Conservation (phyloP, 2,113 vertebrate species). For the Ciconia stormi region DNA sequence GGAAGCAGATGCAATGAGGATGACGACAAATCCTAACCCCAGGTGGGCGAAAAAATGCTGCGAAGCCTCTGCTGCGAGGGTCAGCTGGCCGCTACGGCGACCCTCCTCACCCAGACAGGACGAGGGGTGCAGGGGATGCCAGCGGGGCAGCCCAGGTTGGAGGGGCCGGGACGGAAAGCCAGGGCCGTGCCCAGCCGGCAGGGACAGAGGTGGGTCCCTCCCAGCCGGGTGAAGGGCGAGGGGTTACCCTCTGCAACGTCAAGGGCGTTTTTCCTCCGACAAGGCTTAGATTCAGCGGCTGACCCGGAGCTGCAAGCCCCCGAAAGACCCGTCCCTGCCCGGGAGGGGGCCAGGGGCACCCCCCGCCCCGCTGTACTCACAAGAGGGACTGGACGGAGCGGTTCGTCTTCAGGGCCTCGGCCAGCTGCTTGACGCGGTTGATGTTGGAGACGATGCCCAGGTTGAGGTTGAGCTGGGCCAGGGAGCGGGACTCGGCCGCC, state of each 20-base stretch:
- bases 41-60: neutral
- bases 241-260: neutral
- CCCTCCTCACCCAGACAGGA: neutral
- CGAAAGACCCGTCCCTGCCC: neutral
- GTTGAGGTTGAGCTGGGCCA: slow-evolving; percentile 95
- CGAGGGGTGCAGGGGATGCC: neutral
- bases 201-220: neutral
- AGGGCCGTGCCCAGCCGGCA: neutral
- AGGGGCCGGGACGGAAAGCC: neutral
- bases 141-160: neutral
- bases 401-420: slow-evolving; percentile 88
- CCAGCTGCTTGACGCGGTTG: slow-evolving; percentile 86
- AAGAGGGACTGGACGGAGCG: slow-evolving; percentile 94
- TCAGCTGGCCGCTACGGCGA: rapidly evolving
- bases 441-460: slow-evolving; percentile 90
- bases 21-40: neutral
- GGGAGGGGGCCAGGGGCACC: neutral
- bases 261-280: neutral
- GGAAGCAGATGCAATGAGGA: neutral
- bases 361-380: slow-evolving; percentile 76
- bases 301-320: neutral
- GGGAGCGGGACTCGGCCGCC: slow-evolving; percentile 84
- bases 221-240: neutral
- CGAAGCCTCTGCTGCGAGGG: neutral
- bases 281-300: neutral